Base-by-base conservation (phyloP, 1,140 invertebrate genomes). In the Trypoxylus dichotomus region DNA sequence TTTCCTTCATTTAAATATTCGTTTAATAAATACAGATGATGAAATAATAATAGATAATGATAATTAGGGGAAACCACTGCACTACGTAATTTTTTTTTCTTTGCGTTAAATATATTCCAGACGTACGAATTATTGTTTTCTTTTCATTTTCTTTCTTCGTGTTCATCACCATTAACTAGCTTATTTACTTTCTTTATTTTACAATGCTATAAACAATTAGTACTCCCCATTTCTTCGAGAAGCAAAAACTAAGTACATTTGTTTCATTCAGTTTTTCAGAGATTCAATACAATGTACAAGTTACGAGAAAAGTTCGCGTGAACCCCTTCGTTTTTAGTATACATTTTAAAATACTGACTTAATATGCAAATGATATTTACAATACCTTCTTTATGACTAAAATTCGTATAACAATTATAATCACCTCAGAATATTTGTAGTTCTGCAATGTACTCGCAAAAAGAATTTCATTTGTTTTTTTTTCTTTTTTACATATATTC, bases 361-460 rank as follows among this genome's bases (percentile, higher is more conserved):
- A 75, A 75, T 73, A 73, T 73, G 37, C 37, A 42, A 41, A 75
- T 41, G 37, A 42, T 75, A 75, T 75, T 75, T 75, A 75, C 74
- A 75, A 47, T 73, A 75, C 42, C 11, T 63, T 63, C 60, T 63
- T 75, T 75, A 75, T 75, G 74, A 75, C 74, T 75, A 75, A 75
- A 75, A 83, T 84, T 84, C 83, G 84, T 85, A 85, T 85, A 85
- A 85, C 84, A 85, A 85, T 84, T 79, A 84, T 82, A 83, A 85
- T 85, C 84, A 85, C 83, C 83, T 81, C 80, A 82, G 80, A 84
- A 80, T 63, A 63, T 82, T 82, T 84, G 80, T 83, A 78, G 79
- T 77, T 81, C 77, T 78, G 81, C 80, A 83, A 83, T 81, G 80
- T 81, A 79, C 25, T 63, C 60, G 60, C 60, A 63, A 63, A 58